Percentiles rank a stretch among this genome's conserved stretches.
phyloP scores from a whole-genome alignment of 1,140 invertebrate genomes.

The Laupala kohalensis region DNA sequence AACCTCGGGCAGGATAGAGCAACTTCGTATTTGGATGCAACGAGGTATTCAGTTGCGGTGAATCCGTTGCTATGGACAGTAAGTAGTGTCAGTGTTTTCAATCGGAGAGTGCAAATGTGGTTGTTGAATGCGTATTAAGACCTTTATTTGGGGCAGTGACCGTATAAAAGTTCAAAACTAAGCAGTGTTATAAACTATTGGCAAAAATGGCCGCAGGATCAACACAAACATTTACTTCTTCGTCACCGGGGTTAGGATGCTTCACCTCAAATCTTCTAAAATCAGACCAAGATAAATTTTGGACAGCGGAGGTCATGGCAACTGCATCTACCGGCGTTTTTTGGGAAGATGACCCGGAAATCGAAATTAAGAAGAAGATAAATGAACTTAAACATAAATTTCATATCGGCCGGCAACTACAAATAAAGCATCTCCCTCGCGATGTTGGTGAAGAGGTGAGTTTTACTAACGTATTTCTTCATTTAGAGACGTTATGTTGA shows the following conservation, averaged over 20 bases:
- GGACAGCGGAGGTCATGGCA: constrained; percentile 23
- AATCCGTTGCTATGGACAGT: no score
- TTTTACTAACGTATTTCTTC: neutral
- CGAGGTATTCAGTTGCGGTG: no score
- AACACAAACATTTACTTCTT: constrained; percentile 10
- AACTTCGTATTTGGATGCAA: no score
- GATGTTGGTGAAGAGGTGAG: constrained; percentile 33
- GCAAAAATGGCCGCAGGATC: constrained; percentile 14
- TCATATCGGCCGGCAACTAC: constrained; percentile 29
- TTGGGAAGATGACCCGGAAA: constrained; percentile 30
- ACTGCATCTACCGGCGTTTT: constrained; percentile 27
- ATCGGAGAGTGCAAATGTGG: no score
- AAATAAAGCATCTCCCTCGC: constrained; percentile 31
- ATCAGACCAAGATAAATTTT: constrained; percentile 22
- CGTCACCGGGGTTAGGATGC: constrained; percentile 13
- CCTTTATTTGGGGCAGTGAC: no score
- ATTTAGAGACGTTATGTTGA: no score
- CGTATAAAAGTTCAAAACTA: no score
- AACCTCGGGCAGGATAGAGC: no score
- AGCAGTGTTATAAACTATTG: no score
- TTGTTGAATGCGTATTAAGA: no score
- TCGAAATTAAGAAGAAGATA: constrained; percentile 24
- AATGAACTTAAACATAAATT: constrained; percentile 28
- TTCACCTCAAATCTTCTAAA: constrained; percentile 23
- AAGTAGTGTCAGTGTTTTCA: no score